Evolutionary conservation across 2,888 invertebrate species (phyloP), one percentile per base, ranked within the genome.

Genomic region (Cecidostiba fungosa): DNA sequence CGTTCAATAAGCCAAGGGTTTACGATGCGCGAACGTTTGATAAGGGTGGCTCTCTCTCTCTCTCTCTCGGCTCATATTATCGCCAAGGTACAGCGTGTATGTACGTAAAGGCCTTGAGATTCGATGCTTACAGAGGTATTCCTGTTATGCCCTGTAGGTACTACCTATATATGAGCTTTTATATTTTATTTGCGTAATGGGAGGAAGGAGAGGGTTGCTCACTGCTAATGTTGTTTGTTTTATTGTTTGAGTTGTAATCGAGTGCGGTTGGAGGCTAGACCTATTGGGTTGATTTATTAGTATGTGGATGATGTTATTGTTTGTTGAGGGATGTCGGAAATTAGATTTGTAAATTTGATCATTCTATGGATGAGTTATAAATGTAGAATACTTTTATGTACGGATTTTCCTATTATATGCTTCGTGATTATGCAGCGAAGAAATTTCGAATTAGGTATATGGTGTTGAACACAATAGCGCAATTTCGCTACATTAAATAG

Each of bases 11-110:
- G 50, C 79, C 79, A 29, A 72, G 59, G 72, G 54, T 80, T 80
- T 80, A 80, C 80, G 80, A 73, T 59, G 80, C 80, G 72, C 59
- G 72, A 80, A 80, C 32, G 54, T 54, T 72, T 54, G 80, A 80
- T 80, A 73, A 80, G 72, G 59, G 72, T 54, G 39, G 32, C 70
- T 70, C 23, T 23, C 29, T 26, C 62, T 3, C n/a, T 62, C 23
- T 62, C 29, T 5, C 29, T 69, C 26, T 29, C 29, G 26, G 43
- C 4, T 3, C 50, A 19, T 50, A 19, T 59, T 59, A 59, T n/a
- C 23, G 54, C n/a, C 6, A n/a, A n/a, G 54, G 29, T 12, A 8
- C 29, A 26, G 54, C 29, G 23, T 3, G 4, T 10, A n/a, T n/a
- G n/a, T 4, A 16, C 12, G 19, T 1, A 8, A 19, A n/a, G 26